phyloP scores from a whole-genome alignment of 2,797 vertebrate species.

The Lycodopsis pacificus region DNA sequence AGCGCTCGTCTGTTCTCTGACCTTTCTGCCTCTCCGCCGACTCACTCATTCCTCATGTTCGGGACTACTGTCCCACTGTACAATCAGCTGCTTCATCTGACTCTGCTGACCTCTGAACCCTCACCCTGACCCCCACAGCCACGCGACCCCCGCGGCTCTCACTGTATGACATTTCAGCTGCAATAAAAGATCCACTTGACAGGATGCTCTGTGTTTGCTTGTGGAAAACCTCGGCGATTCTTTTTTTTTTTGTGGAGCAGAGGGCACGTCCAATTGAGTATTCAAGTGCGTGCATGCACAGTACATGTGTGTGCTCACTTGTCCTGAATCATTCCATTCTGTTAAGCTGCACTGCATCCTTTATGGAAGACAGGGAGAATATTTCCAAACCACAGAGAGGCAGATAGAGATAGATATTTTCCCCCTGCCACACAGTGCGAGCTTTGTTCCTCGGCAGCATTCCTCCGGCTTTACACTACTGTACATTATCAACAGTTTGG shows the following conservation, averaged over 20 bases:
- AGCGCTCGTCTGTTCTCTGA: slow-evolving; percentile 49
- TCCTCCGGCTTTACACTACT: slow-evolving; percentile 55
- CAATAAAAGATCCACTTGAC: slow-evolving; percentile 51
- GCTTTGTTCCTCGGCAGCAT: slow-evolving; percentile 57
- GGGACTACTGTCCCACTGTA: slow-evolving; percentile 38
- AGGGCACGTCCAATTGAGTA: slow-evolving; percentile 16
- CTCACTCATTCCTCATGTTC: slow-evolving; percentile 49
- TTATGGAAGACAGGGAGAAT: slow-evolving; percentile 24
- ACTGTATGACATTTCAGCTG: slow-evolving; percentile 60
- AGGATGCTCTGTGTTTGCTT: slow-evolving; percentile 27
- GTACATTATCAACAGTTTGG: slow-evolving; percentile 54
- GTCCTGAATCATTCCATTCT: slow-evolving; percentile 30
- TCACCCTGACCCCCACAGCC: slow-evolving; percentile 36
- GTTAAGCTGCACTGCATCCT: slow-evolving; percentile 7
- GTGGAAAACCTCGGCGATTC: slow-evolving; percentile 20
- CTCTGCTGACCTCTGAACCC: slow-evolving; percentile 53
- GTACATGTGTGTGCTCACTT: slow-evolving; percentile 9
- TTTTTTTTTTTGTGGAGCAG: slow-evolving; percentile 10
- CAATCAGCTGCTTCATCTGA: slow-evolving; percentile 73
- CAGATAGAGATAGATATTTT: slow-evolving; percentile 40
- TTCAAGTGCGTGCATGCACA: slow-evolving; percentile 4
- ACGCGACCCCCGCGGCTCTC: slow-evolving; percentile 38
- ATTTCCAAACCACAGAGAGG: slow-evolving; percentile 41
- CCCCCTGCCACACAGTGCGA: slow-evolving; percentile 37
- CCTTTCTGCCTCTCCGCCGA: slow-evolving; percentile 49